Evolutionary conservation across 2,797 vertebrate genomes (phyloP).

Genomic region (Typhlichthys eigenmanni): DNA sequence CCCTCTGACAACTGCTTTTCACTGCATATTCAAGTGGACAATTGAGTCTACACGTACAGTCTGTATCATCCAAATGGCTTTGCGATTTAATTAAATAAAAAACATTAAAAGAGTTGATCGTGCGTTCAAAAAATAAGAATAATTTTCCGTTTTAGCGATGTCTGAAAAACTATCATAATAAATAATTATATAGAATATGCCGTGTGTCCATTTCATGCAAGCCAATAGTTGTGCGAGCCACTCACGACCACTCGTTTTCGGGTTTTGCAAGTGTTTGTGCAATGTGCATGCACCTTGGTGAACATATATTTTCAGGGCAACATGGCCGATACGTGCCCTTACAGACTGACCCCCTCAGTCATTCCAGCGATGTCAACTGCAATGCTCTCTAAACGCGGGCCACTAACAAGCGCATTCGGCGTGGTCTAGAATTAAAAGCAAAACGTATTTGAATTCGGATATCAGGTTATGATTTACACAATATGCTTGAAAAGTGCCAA

Average conservation of each 20-base stretch:
- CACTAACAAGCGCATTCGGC: constrained; percentile 16
- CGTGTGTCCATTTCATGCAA: too few species aligned
- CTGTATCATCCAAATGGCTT: constrained; percentile 32
- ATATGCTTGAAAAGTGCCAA: too few species aligned
- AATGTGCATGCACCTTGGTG: not conserved
- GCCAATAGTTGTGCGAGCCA: too few species aligned
- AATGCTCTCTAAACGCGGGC: constrained; percentile 23
- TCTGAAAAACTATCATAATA: too few species aligned
- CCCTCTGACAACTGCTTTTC: constrained; percentile 66
- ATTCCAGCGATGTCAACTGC: constrained; percentile 47
- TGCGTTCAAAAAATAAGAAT: not conserved
- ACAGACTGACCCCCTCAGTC: constrained; percentile 38
- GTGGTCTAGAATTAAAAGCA: too few species aligned
- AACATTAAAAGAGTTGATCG: constrained; percentile 25
- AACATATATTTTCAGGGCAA: constrained; percentile 53
- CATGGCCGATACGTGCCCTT: constrained; percentile 58
- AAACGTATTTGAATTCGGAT: too few species aligned
- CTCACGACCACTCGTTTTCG: too few species aligned
- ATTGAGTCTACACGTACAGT: constrained; percentile 5
- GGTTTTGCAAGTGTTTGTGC: not conserved
- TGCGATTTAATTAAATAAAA: constrained; percentile 34
- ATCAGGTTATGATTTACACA: too few species aligned
- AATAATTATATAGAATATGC: too few species aligned
- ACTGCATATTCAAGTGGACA: constrained; percentile 37
- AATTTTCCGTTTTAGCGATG: too few species aligned